phyloP scores from a whole-genome alignment of 2,888 invertebrate genomes.

The Tenodera sinensis region DNA sequence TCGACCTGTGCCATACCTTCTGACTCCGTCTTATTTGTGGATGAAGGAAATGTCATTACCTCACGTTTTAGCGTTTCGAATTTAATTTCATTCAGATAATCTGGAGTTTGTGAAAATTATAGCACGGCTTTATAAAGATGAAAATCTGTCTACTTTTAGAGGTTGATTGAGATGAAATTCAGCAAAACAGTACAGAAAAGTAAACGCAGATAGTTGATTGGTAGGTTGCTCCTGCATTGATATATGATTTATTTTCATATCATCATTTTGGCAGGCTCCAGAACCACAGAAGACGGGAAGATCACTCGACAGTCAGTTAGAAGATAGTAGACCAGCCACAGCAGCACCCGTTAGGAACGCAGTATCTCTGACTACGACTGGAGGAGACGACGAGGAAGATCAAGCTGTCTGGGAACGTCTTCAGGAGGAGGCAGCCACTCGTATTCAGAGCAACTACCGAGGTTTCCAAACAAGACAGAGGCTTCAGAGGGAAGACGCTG shows the following conservation, averaged over 20 bases:
- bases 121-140: too few species aligned
- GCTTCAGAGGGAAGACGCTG: constrained; percentile 39
- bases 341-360: neutral
- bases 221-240: too few species aligned
- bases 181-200: neutral
- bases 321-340: neutral
- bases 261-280: neutral
- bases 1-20: too few species aligned
- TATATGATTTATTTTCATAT: neutral
- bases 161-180: too few species aligned
- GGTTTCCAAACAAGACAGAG: constrained; percentile 37
- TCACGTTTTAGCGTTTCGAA: too few species aligned
- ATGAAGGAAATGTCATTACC: too few species aligned
- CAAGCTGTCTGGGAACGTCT: constrained; percentile 31
- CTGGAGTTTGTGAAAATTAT: too few species aligned
- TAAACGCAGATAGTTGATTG: too few species aligned
- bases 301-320: constrained; percentile 22
- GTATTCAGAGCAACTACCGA: constrained; percentile 36
- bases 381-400: constrained; percentile 27
- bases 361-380: constrained; percentile 20
- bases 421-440: constrained; percentile 34
- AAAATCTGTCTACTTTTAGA: too few species aligned
- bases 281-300: neutral
- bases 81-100: too few species aligned
- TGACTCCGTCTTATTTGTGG: too few species aligned